Conservation (phyloP, 92 coral and sea anemone species). For the Siderastrea radians region DNA sequence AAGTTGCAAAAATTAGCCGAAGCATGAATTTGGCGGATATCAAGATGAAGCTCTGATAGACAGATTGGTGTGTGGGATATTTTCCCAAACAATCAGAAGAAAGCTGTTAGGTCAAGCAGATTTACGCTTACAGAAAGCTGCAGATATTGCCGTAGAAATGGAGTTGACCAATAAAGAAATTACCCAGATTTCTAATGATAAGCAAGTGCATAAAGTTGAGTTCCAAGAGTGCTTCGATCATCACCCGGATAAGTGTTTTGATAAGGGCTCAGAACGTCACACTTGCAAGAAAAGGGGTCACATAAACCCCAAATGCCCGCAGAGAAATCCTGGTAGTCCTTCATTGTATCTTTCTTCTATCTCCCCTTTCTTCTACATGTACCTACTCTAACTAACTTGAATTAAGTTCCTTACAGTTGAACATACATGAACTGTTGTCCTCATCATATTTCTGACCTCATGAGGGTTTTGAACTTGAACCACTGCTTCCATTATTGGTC, state of each 20-base stretch:
- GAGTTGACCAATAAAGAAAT: slow-evolving; percentile 35
- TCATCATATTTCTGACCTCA: no score
- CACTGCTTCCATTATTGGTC: no score
- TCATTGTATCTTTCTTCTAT: no score
- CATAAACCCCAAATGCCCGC: no score
- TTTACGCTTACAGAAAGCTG: slow-evolving; percentile 39
- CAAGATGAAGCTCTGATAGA: slow-evolving; percentile 59
- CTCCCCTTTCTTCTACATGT: no score
- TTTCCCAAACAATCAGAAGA: slow-evolving; percentile 24
- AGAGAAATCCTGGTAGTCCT: no score
- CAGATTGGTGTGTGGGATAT: slow-evolving; percentile 56
- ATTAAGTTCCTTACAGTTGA: no score
- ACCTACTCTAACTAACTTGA: no score
- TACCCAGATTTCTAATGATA: slow-evolving; percentile 3
- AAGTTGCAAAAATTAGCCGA: slow-evolving; percentile 48
- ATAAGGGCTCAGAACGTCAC: slow-evolving; percentile 24
- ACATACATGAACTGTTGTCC: no score
- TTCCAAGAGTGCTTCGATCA: slow-evolving; percentile 56
- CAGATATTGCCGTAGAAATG: slow-evolving; percentile 46
- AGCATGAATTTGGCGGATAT: slow-evolving; percentile 47
- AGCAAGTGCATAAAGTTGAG: background rate
- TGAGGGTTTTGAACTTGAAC: no score
- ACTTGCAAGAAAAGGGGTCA: no score
- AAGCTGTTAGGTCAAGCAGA: slow-evolving; percentile 55
- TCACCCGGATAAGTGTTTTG: slow-evolving; percentile 45